Evolutionary conservation across 2,888 invertebrate genomes (phyloP).

Genomic region (Meiosimyza platycephala): DNA sequence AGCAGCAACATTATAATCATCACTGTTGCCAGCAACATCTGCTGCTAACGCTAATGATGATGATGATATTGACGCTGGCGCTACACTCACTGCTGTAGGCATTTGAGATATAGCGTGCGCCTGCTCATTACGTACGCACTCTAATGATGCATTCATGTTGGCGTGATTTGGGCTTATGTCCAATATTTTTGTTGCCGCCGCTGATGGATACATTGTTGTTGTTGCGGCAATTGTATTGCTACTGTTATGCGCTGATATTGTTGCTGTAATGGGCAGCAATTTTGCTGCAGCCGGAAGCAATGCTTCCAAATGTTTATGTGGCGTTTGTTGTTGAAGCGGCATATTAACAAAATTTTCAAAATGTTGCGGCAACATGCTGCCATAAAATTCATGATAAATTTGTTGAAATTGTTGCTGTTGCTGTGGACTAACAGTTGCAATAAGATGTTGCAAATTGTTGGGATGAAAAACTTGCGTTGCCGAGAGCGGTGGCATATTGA

Average conservation of each 20-base stretch:
- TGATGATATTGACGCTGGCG: constrained; percentile 35
- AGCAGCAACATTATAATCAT: constrained; percentile 7
- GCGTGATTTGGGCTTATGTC: constrained; percentile 26
- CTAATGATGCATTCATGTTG: constrained; percentile 58
- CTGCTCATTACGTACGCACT: constrained; percentile 57
- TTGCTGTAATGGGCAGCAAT: constrained; percentile 35
- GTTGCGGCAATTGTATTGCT: constrained; percentile 40
- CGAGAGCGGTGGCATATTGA: constrained; percentile 23
- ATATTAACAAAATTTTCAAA: constrained; percentile 6
- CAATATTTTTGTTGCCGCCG: constrained; percentile 38
- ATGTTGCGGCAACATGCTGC: constrained; percentile 47
- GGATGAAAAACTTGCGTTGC: constrained; percentile 42
- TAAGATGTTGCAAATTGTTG: constrained; percentile 57
- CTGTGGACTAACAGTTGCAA: constrained; percentile 52
- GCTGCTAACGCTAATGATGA: constrained; percentile 35
- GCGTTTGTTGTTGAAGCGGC: constrained; percentile 33
- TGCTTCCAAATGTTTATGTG: constrained; percentile 40
- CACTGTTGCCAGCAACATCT: constrained; percentile 1
- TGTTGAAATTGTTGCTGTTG: constrained; percentile 55
- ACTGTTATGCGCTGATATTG: constrained; percentile 38
- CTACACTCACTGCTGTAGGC: constrained; percentile 40
- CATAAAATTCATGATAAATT: constrained; percentile 55
- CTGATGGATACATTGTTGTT: constrained; percentile 15
- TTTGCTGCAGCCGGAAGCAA: constrained; percentile 42
- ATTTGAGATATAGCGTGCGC: constrained; percentile 51